Evolutionary conservation across 2,888 invertebrate species (phyloP), one percentile per base, ranked within the genome.

Genomic region (Apotomis betuletana): DNA sequence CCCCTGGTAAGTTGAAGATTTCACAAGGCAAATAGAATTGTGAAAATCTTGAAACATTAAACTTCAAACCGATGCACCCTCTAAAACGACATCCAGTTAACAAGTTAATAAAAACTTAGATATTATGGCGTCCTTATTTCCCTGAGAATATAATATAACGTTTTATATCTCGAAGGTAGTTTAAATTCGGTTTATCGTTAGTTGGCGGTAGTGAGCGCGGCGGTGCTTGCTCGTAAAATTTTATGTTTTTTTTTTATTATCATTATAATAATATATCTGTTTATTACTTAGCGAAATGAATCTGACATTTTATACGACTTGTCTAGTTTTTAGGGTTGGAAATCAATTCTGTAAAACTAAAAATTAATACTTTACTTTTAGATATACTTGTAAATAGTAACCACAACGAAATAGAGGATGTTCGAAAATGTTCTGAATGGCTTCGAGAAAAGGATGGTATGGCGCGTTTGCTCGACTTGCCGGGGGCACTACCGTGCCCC

Each of bases 231-330:
- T 49, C 15, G 44, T 71, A 71, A 71, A 67, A 51, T 51, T 62
- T 67, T 62, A 71, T 58, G 44, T 6, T 9, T 67, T 62, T 58
- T 70, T 58, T 70, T 71, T 71, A 71, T 67, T 71, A 67, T 54
- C 67, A 61, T 71, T 71, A 67, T 55, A 65, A 27, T 27, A 27
- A 64, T 60, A 65, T 57, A 67, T 55, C 10, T 15, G 65, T 71
- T 71, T 71, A 71, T 67, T 67, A 62, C 67, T 67, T 9, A 58
- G 41, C 41, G 51, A 12, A 52, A 51, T 57, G 61, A 52, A 41
- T 46, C 51, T 27, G 41, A 51, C 51, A 38, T 62, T 49, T 67
- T 60, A 61, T 62, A 41, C 10, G 63, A 51, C 57, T 44, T 61
- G 55, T 49, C 27, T 49, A 38, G n/a, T 27, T 27, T 13, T 13